A percentile compares a stretch with the other conserved stretches of the same genome.
Conservation (phyloP, 2,113 vertebrate species). For the Chinchilla lanigera region DNA sequence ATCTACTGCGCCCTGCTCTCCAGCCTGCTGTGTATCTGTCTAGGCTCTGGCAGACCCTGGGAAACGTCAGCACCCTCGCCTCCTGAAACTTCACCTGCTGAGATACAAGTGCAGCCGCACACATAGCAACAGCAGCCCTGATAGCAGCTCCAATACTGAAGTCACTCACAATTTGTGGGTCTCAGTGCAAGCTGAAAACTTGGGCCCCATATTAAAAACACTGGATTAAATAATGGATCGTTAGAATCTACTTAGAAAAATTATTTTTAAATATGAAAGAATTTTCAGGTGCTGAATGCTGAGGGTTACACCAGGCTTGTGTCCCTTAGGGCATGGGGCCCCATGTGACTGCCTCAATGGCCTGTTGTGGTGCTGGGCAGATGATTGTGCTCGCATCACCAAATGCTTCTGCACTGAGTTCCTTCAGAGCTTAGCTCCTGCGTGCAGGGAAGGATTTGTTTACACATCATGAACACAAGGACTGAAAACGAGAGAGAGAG, state of each 20-base stretch:
- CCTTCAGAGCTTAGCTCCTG: not conserved
- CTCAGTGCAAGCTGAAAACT: not conserved
- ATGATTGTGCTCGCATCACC: not conserved
- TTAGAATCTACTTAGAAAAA: not conserved
- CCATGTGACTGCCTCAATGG: not conserved
- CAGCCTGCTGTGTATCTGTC: not conserved
- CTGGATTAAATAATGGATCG: not conserved
- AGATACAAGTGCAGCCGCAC: not conserved
- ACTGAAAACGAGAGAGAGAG: not conserved
- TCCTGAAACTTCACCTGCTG: not conserved
- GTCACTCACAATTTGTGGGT: not conserved
- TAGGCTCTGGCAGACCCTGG: not conserved
- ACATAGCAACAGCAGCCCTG: too few relatives aligned
- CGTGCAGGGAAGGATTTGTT: conserved; percentile 20
- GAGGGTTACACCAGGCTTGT: not conserved
- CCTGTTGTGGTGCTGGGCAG: not conserved
- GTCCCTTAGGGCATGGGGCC: not conserved
- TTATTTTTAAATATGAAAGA: not conserved
- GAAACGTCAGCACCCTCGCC: not conserved
- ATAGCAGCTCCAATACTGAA: not conserved
- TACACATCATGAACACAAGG: not conserved
- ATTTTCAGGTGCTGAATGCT: not conserved
- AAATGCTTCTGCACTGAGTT: not conserved
- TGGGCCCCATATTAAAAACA: not conserved
- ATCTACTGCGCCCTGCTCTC: not conserved